These are phyloP conservation scores for Marmota monax DNA, from an alignment of 2,113 vertebrate species.

Conservation along the genomic window DNA sequence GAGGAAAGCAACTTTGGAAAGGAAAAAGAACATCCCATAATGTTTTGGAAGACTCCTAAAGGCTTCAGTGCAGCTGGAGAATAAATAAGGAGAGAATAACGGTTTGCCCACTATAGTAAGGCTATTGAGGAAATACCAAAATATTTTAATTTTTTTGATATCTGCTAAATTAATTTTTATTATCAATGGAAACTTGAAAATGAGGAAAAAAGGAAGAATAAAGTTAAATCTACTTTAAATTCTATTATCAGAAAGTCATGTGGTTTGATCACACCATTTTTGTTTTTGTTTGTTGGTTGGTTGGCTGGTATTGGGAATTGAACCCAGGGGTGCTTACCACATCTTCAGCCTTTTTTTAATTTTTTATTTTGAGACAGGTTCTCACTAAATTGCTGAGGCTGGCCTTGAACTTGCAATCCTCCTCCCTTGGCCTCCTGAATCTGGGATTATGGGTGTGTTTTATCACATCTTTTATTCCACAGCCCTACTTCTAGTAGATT, in stretches of 20 bases:
- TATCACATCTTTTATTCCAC: no score
- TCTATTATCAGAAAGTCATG: background rate
- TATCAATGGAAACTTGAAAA: background rate
- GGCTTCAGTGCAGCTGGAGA: background rate
- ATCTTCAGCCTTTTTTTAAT: no score
- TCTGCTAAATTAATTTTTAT: background rate
- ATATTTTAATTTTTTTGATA: background rate
- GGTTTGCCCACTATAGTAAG: background rate
- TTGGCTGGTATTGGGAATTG: no score
- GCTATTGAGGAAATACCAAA: background rate
- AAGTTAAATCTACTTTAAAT: background rate
- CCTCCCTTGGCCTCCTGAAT: no score
- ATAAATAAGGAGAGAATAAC: background rate
- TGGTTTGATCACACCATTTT: background rate
- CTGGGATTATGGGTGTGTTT: no score
- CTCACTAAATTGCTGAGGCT: no score
- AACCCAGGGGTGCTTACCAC: no score
- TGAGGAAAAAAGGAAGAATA: background rate
- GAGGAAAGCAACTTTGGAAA: background rate
- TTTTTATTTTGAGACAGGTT: no score
- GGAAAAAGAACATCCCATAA: background rate
- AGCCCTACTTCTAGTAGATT: background rate
- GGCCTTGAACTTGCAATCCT: no score
- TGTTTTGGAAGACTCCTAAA: constrained; percentile 31
- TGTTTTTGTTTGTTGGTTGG: no score